Percentiles rank a stretch among this genome's conserved stretches.
These are phyloP conservation scores for Illadopsis cleaveri DNA, from an alignment of 2,113 vertebrate species.

Conservation along the genomic window DNA sequence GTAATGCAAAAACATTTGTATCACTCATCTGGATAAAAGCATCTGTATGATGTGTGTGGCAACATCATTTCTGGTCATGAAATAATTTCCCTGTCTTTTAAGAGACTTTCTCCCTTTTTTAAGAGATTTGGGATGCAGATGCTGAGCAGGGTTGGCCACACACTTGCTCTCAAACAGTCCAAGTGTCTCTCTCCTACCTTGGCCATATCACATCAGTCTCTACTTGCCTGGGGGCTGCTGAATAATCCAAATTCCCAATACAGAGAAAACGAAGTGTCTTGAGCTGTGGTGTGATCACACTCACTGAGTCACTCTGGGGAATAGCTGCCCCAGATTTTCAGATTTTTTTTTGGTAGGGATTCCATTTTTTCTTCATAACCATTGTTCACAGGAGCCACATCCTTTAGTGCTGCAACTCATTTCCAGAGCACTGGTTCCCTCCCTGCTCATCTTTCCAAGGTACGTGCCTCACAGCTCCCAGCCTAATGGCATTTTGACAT, in stretches of 20 bases:
- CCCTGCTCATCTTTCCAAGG: background rate
- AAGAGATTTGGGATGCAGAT: background rate
- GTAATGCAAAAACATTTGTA: background rate
- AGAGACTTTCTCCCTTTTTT: background rate
- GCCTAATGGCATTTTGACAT: background rate
- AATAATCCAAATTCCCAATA: constrained; percentile 10
- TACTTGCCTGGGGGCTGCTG: background rate
- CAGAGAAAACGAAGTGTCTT: background rate
- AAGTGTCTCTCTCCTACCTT: background rate
- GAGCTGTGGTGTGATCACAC: background rate
- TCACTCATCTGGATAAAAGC: background rate
- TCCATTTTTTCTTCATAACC: background rate
- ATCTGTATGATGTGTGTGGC: background rate
- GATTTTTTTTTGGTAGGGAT: background rate
- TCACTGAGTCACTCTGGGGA: background rate
- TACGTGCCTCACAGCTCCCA: background rate
- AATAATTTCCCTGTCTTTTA: background rate
- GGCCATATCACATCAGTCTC: background rate
- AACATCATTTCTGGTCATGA: background rate
- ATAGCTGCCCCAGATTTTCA: background rate
- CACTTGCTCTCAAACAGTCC: background rate
- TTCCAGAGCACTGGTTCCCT: background rate
- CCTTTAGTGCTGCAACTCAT: background rate
- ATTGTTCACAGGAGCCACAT: background rate
- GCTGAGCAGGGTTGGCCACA: background rate